phyloP scores from a whole-genome alignment of 92 coral and sea anemone genomes.

The Hydrozoanthus gracilis region DNA sequence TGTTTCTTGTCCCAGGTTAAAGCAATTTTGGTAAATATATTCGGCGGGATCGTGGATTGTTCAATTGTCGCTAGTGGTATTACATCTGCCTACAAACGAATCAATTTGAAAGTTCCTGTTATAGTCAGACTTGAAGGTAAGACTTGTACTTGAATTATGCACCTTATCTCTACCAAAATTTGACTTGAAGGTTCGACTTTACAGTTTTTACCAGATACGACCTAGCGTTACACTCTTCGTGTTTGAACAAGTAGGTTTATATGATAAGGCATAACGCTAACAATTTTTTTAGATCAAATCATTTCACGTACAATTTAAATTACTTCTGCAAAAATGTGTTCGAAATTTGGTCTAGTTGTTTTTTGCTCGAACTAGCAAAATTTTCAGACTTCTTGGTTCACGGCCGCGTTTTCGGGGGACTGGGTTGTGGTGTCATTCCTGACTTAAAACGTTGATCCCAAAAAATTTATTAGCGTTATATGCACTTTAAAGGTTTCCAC shows the following conservation, averaged over 20 bases:
- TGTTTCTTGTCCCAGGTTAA: constrained; percentile 59
- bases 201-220: not conserved
- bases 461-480: too few relatives aligned
- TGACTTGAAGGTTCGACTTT: constrained; percentile 1
- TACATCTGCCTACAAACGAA: constrained; percentile 83
- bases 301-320: too few relatives aligned
- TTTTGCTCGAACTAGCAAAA: too few relatives aligned
- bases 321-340: too few relatives aligned
- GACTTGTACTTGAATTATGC: not conserved
- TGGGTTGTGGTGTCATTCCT: too few relatives aligned
- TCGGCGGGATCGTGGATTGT: constrained; percentile 97
- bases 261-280: too few relatives aligned
- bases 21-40: constrained; percentile 92
- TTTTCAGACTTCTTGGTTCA: too few relatives aligned
- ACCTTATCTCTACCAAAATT: not conserved
- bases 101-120: constrained; percentile 80
- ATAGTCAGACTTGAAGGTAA: constrained; percentile 94
- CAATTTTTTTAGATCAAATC: too few relatives aligned
- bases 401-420: too few relatives aligned
- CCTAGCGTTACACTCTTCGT: not conserved
- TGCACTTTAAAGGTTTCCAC: too few relatives aligned
- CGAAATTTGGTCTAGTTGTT: too few relatives aligned
- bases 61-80: constrained; percentile 91
- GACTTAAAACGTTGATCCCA: too few relatives aligned
- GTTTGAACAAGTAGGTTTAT: not conserved